Conservation (phyloP, 2,797 vertebrate genomes). For the Hydrophis major region DNA sequence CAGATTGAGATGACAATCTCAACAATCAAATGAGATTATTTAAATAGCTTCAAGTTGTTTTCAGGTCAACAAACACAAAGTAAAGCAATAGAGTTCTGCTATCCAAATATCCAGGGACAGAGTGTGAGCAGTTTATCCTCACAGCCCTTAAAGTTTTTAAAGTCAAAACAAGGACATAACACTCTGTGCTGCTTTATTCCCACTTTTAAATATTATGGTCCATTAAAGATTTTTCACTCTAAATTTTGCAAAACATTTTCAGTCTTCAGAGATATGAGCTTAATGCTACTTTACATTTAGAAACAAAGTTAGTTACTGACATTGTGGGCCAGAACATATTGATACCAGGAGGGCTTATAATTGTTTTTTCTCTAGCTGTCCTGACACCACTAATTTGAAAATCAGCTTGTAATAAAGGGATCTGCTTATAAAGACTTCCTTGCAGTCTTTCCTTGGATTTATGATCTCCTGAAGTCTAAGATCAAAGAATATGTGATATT, state of each 20-base stretch:
- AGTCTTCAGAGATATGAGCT: background rate
- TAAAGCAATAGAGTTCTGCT: background rate
- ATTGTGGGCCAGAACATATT: background rate
- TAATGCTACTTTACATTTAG: background rate
- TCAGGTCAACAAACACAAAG: background rate
- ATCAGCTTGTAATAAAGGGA: background rate
- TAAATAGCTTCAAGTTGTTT: background rate
- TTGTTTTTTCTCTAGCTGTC: background rate
- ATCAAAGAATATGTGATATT: background rate
- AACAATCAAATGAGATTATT: background rate
- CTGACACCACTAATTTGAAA: background rate
- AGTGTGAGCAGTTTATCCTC: background rate
- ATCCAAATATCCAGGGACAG: background rate
- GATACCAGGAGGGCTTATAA: background rate
- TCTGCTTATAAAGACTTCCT: background rate
- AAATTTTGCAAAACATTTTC: background rate
- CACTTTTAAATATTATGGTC: background rate
- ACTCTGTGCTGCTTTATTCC: background rate
- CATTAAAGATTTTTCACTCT: background rate
- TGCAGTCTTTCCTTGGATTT: background rate
- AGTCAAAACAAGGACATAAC: background rate
- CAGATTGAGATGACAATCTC: background rate
- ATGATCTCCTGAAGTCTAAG: background rate
- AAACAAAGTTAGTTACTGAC: background rate
- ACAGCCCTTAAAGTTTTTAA: background rate